Conservation (phyloP, 2,888 invertebrate species). For the Diogma glabrata region DNA sequence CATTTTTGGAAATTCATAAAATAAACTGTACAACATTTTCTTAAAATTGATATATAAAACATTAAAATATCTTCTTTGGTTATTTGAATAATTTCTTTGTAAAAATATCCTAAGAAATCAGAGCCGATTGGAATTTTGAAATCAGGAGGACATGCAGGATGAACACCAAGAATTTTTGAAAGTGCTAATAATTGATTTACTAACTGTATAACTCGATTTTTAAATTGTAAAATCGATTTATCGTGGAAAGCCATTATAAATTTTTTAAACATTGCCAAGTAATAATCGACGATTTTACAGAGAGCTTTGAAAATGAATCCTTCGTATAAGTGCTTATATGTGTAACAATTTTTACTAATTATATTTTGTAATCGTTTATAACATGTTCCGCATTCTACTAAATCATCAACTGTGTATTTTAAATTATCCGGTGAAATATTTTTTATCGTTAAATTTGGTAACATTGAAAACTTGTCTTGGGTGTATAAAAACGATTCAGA, state of each 20-base stretch:
- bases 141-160: slow-evolving; percentile 21
- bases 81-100: slow-evolving; percentile 28
- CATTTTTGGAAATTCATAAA: slow-evolving; percentile 55
- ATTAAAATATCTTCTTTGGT: slow-evolving; percentile 28
- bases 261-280: slow-evolving; percentile 45
- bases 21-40: slow-evolving; percentile 31
- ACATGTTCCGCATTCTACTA: slow-evolving; percentile 31
- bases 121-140: slow-evolving; percentile 26
- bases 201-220: slow-evolving; percentile 24
- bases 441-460: slow-evolving; percentile 37
- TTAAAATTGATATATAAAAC: slow-evolving; percentile 30
- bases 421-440: slow-evolving; percentile 40
- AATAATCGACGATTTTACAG: slow-evolving; percentile 47
- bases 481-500: slow-evolving; percentile 42
- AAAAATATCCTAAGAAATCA: slow-evolving; percentile 29
- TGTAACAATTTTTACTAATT: slow-evolving; percentile 22
- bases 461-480: slow-evolving; percentile 38
- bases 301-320: slow-evolving; percentile 42
- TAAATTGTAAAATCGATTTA: slow-evolving; percentile 24
- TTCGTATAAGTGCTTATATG: slow-evolving; percentile 26
- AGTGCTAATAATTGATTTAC: slow-evolving; percentile 28
- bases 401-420: slow-evolving; percentile 30
- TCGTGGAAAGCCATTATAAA: slow-evolving; percentile 26
- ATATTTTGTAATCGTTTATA: slow-evolving; percentile 28
- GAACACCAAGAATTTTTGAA: slow-evolving; percentile 26